Conservation (phyloP, 2,113 vertebrate genomes). For the Cacatua alba region DNA sequence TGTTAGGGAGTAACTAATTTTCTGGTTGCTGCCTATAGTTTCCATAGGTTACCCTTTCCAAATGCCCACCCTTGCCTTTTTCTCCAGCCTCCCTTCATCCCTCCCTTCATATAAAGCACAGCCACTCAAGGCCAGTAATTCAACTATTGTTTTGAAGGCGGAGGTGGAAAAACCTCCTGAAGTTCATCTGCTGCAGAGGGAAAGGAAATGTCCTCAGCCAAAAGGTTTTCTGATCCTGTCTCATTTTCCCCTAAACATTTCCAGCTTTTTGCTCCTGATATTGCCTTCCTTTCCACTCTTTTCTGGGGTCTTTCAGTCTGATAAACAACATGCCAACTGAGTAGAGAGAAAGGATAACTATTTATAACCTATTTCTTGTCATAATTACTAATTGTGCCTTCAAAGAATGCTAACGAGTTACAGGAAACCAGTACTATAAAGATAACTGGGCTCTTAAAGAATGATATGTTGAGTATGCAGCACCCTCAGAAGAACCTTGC, state of each 20-base stretch:
- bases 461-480: fast-evolving
- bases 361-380: background rate
- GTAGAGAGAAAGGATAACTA: background rate
- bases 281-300: background rate
- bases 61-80: background rate
- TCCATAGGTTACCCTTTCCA: background rate
- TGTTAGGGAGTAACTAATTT: background rate
- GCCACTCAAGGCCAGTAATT: background rate
- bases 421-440: background rate
- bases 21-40: background rate
- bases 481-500: background rate
- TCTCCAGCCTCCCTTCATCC: background rate
- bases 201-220: background rate
- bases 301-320: background rate
- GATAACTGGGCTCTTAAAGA: background rate
- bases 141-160: background rate
- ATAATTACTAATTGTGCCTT: background rate
- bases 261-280: background rate
- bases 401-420: background rate
- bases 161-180: background rate
- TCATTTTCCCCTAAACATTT: background rate
- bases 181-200: background rate
- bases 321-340: background rate
- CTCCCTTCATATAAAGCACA: background rate
- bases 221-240: background rate